A percentile compares a stretch with the other conserved stretches of the same genome.
Conservation (phyloP, 2,888 invertebrate species). For the Heteromyza rotundicornis region DNA sequence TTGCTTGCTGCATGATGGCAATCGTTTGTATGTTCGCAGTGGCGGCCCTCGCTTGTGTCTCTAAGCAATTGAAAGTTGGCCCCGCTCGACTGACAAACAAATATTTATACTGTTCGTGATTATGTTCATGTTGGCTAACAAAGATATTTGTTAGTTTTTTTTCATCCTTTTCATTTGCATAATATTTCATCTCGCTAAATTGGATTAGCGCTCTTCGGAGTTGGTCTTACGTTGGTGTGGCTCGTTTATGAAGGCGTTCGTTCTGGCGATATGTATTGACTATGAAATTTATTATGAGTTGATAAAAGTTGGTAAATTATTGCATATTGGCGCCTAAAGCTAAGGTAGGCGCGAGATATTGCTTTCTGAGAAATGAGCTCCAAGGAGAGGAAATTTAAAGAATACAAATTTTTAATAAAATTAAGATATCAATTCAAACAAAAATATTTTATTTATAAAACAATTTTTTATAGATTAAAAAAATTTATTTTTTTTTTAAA, state of each 20-base stretch:
- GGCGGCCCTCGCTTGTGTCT: too few relatives aligned
- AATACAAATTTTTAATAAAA: too few relatives aligned
- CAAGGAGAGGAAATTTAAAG: too few relatives aligned
- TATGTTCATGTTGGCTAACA: constrained; percentile 56
- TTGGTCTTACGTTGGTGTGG: neutral
- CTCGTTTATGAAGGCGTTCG: neutral
- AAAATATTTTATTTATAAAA: too few relatives aligned
- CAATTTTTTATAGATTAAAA: too few relatives aligned
- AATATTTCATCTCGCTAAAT: neutral
- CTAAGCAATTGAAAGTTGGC: neutral
- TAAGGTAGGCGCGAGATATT: neutral
- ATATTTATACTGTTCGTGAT: constrained; percentile 60
- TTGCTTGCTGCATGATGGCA: neutral
- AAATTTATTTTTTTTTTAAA: too few relatives aligned
- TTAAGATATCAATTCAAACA: too few relatives aligned
- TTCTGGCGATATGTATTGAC: too few relatives aligned
- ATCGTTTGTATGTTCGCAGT: too few relatives aligned
- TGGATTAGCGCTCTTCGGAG: neutral
- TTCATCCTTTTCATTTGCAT: constrained; percentile 22
- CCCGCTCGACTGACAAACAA: constrained; percentile 42
- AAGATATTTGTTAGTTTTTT: constrained; percentile 55
- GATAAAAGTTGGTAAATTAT: neutral
- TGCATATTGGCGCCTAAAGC: neutral
- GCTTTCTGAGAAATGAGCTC: neutral
- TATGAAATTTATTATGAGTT: neutral